Conservation (phyloP, 2,888 invertebrate genomes). For the Leptura quadrifasciata region DNA sequence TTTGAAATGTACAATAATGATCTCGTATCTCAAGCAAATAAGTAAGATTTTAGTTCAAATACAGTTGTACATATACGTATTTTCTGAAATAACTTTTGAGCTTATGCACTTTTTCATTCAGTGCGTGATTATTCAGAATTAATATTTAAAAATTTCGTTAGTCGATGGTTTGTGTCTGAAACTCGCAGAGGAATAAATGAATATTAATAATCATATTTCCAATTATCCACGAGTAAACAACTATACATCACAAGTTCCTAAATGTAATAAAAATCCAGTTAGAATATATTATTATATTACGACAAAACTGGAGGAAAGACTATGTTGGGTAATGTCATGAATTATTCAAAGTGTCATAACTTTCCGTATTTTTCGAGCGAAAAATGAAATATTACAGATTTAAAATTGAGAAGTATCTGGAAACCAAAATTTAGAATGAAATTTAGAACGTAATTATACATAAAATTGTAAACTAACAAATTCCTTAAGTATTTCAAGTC, state of each 20-base stretch:
- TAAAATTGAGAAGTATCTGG: background rate
- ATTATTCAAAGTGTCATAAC: conserved; percentile 4
- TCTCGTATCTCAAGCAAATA: too few species aligned
- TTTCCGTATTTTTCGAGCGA: background rate
- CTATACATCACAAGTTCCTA: background rate
- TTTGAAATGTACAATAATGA: too few species aligned
- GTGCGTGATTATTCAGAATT: too few species aligned
- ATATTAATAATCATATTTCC: background rate
- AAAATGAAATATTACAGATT: background rate
- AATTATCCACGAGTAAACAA: background rate
- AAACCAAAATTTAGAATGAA: background rate
- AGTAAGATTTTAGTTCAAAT: too few species aligned
- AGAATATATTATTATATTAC: background rate
- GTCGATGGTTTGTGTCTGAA: too few species aligned
- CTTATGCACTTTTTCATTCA: too few species aligned
- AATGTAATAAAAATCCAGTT: background rate
- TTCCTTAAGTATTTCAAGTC: too few species aligned
- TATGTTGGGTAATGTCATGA: background rate
- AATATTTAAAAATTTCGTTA: too few species aligned
- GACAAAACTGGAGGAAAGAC: background rate
- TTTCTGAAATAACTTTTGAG: too few species aligned
- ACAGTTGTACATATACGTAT: too few species aligned
- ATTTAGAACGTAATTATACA: background rate
- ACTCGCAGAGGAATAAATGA: background rate
- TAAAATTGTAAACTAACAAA: too few species aligned